Evolutionary conservation across 1,140 invertebrate species (phyloP), one percentile per base, ranked within the genome.

Genomic region (Cydia amplana): DNA sequence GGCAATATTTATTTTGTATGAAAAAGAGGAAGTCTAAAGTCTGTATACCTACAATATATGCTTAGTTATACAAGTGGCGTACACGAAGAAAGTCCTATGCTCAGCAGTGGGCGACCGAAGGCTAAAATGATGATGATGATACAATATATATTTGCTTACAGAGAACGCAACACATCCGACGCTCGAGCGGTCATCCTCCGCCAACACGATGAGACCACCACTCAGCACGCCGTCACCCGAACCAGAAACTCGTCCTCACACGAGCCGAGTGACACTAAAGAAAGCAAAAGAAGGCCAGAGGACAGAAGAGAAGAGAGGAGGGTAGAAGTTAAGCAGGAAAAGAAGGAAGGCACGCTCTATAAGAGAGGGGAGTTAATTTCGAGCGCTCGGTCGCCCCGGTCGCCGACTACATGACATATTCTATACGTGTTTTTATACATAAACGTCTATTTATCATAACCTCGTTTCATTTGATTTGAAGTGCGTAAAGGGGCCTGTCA

Each of bases 321-420:
- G 82, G 55, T 60, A 79, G 72, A 70, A 51, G 74, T 83, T 79
- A 60, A 60, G 20, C 77, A 16, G 43, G 43, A 83, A n/a, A 83
- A 83, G n/a, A 80, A 79, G 9, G 80, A 81, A 32, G 93, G 90
- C 43, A 94, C 94, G 23, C 94, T 97, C 2, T 97, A 97, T 94
- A 97, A 97, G 88, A 93, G 96, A 63, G 94, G 96, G 72, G 96
- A 97, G 87, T 90, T 97, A 32, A 97, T 97, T 82, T 96, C 96
- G 4, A 97, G 96, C 87, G 95, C 96, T 73, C 95, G 95, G 4
- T 94, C 89, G 64, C 88, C 83, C 70, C 83, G 95, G 3, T 94
- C 89, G 67, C 88, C 83, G 72, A 84, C 86, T 73, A 81, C 89
- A 80, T 91, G 87, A 91, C 87, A 85, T 36, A 84, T 78, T 85